phyloP scores from a whole-genome alignment of 2,888 invertebrate species.

The Labia minor region DNA sequence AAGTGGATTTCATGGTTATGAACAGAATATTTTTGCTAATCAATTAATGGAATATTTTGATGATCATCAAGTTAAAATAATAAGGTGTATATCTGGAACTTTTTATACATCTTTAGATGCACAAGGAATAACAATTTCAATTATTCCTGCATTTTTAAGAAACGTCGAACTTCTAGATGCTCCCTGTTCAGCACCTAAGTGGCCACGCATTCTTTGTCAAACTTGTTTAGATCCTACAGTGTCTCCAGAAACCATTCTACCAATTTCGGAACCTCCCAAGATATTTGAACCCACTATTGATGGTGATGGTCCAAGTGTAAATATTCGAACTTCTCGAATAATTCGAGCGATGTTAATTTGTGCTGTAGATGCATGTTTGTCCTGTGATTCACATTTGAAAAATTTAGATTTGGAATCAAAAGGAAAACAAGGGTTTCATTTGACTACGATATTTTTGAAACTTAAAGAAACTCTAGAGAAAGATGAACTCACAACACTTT shows the following conservation, averaged over 20 bases:
- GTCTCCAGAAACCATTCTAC: neutral
- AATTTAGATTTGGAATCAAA: constrained; percentile 55
- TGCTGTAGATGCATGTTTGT: constrained; percentile 42
- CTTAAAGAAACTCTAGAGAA: neutral
- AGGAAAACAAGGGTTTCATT: neutral
- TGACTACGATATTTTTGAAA: neutral
- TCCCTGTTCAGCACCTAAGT: constrained; percentile 45
- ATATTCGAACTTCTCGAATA: neutral
- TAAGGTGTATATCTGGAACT: constrained; percentile 25
- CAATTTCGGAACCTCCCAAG: constrained; percentile 7
- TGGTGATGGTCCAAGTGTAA: constrained; percentile 17
- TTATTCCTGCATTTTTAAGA: constrained; percentile 44
- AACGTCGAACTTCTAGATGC: constrained; percentile 46
- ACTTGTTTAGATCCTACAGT: constrained; percentile 3
- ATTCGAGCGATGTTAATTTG: constrained; percentile 18
- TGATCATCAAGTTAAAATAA: neutral
- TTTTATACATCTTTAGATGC: constrained; percentile 67
- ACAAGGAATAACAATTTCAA: constrained; percentile 63
- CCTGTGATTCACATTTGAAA: constrained; percentile 50
- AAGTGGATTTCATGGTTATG: neutral
- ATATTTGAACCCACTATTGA: neutral
- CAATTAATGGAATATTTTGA: neutral
- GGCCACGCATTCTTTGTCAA: constrained; percentile 41
- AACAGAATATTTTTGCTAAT: neutral
- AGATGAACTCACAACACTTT: neutral